Percentiles rank a stretch among this genome's conserved stretches.
Evolutionary conservation across 2,113 vertebrate species (phyloP).

Genomic region (Taxidea taxus): DNA sequence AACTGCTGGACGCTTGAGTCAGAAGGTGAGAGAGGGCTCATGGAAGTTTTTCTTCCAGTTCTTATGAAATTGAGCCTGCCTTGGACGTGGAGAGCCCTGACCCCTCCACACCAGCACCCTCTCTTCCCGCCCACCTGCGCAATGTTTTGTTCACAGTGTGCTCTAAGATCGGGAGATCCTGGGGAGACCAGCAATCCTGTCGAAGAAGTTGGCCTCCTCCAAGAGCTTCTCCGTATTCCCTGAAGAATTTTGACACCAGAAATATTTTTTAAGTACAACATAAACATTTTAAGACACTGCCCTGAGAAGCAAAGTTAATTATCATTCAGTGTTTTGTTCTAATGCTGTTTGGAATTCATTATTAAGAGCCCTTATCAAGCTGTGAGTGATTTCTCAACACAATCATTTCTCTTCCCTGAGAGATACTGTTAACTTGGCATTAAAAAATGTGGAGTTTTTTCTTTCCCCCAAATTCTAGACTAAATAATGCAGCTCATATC

Average conservation of each 20-base stretch:
- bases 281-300: not conserved
- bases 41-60: not conserved
- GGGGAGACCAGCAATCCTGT: not conserved
- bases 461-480: not conserved
- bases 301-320: not conserved
- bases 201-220: no score
- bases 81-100: not conserved
- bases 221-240: not conserved
- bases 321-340: not conserved
- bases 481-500: not conserved
- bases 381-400: not conserved
- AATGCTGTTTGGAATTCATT: not conserved
- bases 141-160: not conserved
- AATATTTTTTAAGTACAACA: not conserved
- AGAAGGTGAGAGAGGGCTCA: not conserved
- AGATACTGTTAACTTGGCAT: not conserved
- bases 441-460: not conserved
- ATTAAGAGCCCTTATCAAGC: not conserved
- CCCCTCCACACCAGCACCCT: fast-evolving
- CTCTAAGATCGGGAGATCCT: not conserved
- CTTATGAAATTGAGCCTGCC: not conserved
- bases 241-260: not conserved
- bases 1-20: not conserved
- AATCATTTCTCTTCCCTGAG: not conserved
- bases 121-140: no score